Conservation (phyloP, 2,888 invertebrate genomes). For the Dinocampus coccinellae region DNA sequence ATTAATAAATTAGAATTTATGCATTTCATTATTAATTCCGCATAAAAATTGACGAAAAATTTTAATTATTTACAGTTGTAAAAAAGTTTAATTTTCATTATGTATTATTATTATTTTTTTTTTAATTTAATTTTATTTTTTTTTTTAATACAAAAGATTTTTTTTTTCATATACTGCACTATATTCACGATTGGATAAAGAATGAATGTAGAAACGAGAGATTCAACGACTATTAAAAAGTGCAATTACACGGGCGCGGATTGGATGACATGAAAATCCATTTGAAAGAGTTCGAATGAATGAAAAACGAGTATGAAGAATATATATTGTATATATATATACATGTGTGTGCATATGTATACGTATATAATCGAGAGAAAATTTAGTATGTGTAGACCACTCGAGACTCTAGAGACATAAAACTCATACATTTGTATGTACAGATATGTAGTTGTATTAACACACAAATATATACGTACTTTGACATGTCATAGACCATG, state of each 20-base stretch:
- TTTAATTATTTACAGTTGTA: no score
- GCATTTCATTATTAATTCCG: no score
- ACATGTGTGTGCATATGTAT: background rate
- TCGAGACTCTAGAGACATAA: background rate
- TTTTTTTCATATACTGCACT: background rate
- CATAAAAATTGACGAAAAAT: no score
- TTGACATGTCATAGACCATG: no score
- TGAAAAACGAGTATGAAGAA: background rate
- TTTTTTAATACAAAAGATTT: background rate
- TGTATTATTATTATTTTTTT: no score
- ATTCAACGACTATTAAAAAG: slow-evolving; percentile 8
- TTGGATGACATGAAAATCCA: background rate
- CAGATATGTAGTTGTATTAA: background rate
- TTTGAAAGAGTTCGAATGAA: slow-evolving; percentile 3
- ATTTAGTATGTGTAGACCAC: background rate
- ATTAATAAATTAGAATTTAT: no score
- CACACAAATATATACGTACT: no score
- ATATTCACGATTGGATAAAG: slow-evolving; percentile 2
- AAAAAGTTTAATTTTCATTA: no score
- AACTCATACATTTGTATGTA: background rate
- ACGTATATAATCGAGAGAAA: background rate
- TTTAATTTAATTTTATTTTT: background rate
- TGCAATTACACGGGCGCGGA: slow-evolving; percentile 8
- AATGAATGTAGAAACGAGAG: slow-evolving; percentile 1
- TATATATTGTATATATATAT: background rate